phyloP scores from a whole-genome alignment of 1,140 invertebrate species.

The Lanistes nyassanus region DNA sequence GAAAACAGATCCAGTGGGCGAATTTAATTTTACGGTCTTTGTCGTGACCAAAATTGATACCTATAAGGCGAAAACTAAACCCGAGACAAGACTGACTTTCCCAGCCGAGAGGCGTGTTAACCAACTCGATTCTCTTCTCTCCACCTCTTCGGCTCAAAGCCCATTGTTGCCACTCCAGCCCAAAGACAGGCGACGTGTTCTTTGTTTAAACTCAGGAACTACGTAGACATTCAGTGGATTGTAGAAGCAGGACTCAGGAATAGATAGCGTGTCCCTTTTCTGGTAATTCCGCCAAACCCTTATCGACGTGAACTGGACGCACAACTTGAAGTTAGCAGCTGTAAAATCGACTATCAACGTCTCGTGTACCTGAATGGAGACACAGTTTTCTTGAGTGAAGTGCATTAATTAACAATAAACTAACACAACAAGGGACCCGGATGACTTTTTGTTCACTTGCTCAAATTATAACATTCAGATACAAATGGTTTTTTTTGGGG shows the following conservation, averaged over 20 bases:
- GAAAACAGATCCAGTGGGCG: slow-evolving; percentile 13
- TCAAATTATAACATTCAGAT: no score
- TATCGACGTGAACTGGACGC: not conserved
- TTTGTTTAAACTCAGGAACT: slow-evolving; percentile 5
- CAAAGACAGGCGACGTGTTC: not conserved
- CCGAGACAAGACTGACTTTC: slow-evolving; percentile 22
- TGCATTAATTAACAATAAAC: no score
- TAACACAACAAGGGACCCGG: no score
- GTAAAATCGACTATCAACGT: no score
- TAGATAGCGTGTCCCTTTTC: not conserved
- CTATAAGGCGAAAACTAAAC: not conserved
- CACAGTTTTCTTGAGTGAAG: no score
- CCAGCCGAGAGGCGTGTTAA: slow-evolving; percentile 5
- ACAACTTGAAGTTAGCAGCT: slow-evolving; percentile 3
- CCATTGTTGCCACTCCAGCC: slow-evolving; percentile 6
- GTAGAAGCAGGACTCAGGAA: no score
- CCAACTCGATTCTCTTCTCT: not conserved
- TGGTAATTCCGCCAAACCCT: not conserved
- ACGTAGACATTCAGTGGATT: no score
- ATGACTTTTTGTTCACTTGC: no score
- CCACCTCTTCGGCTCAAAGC: not conserved
- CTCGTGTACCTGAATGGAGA: no score
- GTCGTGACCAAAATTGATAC: slow-evolving; percentile 20
- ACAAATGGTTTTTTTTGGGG: no score
- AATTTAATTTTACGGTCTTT: slow-evolving; percentile 17